These are phyloP conservation scores for Coptotermes formosanus DNA, from an alignment of 1,140 invertebrate species.

Conservation along the genomic window DNA sequence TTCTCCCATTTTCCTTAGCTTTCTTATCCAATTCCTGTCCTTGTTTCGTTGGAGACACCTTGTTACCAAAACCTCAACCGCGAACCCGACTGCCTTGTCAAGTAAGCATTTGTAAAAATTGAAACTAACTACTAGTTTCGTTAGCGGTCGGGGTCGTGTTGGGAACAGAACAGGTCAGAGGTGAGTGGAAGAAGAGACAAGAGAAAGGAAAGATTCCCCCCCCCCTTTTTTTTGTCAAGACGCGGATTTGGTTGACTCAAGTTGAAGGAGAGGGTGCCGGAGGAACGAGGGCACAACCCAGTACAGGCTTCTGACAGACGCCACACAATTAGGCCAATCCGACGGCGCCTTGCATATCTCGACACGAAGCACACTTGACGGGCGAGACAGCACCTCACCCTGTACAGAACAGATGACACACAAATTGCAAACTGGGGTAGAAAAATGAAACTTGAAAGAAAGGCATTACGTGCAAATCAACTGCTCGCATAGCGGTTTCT, in stretches of 20 bases:
- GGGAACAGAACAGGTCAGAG: not conserved
- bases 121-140: slow-evolving; percentile 25
- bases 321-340: slow-evolving; percentile 35
- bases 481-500: not conserved
- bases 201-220: not conserved
- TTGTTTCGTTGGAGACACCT: slow-evolving; percentile 13
- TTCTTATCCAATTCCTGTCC: not conserved
- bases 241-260: slow-evolving; percentile 26
- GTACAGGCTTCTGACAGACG: slow-evolving; percentile 20
- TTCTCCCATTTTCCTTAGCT: not conserved
- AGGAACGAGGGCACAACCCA: not conserved
- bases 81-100: slow-evolving; percentile 14
- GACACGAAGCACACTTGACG: not conserved
- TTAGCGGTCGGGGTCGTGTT: not conserved
- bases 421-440: not conserved
- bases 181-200: not conserved
- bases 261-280: not conserved
- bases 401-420: not conserved
- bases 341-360: not conserved
- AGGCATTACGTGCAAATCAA: not conserved
- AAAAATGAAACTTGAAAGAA: not conserved
- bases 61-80: slow-evolving; percentile 2
- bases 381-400: not conserved
- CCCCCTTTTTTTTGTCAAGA: slow-evolving; percentile 9
- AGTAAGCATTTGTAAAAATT: slow-evolving; percentile 31